Percentiles rank a stretch among this genome's conserved stretches.
Evolutionary conservation across 2,797 vertebrate species (phyloP).

Genomic region (Anguilla anguilla): DNA sequence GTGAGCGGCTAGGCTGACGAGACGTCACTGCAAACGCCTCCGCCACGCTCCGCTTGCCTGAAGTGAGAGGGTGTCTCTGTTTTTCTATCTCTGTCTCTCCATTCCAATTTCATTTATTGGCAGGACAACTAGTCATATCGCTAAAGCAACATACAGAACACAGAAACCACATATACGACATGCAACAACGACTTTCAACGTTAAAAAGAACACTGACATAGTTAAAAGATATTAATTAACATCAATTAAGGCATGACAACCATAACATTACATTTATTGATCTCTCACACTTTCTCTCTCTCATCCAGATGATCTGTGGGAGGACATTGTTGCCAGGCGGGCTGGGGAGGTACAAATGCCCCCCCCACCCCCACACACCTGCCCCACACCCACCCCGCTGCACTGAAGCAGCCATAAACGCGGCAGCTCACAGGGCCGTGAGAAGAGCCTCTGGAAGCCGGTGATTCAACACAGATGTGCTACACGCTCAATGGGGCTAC

Average conservation of each 20-base stretch:
- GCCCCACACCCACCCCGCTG: constrained; percentile 13
- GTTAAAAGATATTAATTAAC: too few relatives aligned
- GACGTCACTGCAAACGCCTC: not conserved
- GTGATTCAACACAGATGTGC: constrained; percentile 45
- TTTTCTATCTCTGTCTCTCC: not conserved
- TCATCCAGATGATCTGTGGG: not conserved
- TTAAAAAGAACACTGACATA: too few relatives aligned
- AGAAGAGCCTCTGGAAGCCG: not conserved
- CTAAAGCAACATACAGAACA: too few relatives aligned
- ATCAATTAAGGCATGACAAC: too few relatives aligned
- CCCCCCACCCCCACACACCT: constrained; percentile 1
- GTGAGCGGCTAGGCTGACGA: not conserved
- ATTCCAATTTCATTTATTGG: too few relatives aligned
- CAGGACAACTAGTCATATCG: too few relatives aligned
- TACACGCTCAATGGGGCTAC: not conserved
- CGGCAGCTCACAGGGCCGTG: not conserved
- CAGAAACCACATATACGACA: too few relatives aligned
- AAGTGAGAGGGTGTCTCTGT: not conserved
- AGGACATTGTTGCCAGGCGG: not conserved
- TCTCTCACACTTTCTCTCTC: not conserved
- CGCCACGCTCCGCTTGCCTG: constrained; percentile 33
- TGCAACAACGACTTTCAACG: too few relatives aligned
- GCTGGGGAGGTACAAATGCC: too few relatives aligned
- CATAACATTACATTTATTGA: too few relatives aligned
- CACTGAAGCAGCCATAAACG: constrained; percentile 33